phyloP scores from a whole-genome alignment of 2,888 invertebrate species.

The Agrochola macilenta region DNA sequence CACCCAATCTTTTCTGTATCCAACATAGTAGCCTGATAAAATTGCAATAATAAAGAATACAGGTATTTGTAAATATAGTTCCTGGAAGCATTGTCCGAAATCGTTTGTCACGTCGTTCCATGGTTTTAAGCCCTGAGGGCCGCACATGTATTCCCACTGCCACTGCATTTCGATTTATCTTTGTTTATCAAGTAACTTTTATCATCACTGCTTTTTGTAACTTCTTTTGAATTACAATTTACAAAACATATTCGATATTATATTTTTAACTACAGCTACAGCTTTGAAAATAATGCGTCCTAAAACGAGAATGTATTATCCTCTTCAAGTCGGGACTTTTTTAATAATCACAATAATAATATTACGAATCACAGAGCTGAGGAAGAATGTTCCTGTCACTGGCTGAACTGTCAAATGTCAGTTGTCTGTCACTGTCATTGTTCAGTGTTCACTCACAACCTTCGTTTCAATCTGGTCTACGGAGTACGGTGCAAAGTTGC shows the following conservation, averaged over 20 bases:
- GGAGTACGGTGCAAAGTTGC: no score
- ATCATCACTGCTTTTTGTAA: conserved; percentile 28
- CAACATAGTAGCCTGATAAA: conserved; percentile 95
- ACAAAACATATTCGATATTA: neutral
- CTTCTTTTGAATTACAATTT: neutral
- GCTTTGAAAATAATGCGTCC: conserved; percentile 14
- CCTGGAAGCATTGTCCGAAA: conserved; percentile 96
- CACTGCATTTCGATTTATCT: conserved; percentile 84
- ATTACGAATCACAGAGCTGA: conserved; percentile 38
- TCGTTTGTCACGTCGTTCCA: conserved; percentile 93
- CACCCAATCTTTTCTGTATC: conserved; percentile 92
- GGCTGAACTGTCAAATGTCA: conserved; percentile 18
- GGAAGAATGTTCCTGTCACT: conserved; percentile 1
- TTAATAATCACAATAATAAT: conserved; percentile 6
- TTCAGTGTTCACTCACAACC: no score
- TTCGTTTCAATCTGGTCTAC: no score
- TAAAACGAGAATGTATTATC: neutral
- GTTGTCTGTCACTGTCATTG: neutral
- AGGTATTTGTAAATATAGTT: conserved; percentile 95
- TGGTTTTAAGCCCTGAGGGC: conserved; percentile 92
- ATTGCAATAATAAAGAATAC: conserved; percentile 93
- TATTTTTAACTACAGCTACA: neutral
- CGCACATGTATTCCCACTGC: conserved; percentile 95
- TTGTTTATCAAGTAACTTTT: conserved; percentile 58
- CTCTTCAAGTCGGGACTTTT: conserved; percentile 27